Evolutionary conservation across 2,113 vertebrate species (phyloP).

Genomic region (Aldabrachelys gigantea): DNA sequence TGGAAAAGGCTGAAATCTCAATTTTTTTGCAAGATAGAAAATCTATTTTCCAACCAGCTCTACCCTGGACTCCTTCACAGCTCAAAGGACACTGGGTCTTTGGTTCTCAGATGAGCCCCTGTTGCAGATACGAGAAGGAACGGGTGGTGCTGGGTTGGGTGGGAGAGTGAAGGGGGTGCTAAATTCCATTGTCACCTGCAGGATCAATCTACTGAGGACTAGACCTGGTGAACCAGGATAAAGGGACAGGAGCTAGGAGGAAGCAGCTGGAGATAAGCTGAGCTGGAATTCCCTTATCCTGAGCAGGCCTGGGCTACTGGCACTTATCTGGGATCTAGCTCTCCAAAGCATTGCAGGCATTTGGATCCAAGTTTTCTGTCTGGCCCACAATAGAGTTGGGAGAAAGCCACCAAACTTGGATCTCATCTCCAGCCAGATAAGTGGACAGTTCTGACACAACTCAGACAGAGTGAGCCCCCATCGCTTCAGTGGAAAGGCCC

Average conservation of each 20-base stretch:
- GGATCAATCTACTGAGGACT: too few relatives aligned
- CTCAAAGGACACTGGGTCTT: neutral
- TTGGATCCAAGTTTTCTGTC: neutral
- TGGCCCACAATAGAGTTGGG: neutral
- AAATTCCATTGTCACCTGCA: too few relatives aligned
- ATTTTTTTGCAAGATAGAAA: too few relatives aligned
- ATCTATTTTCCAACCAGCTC: too few relatives aligned
- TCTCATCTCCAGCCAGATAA: neutral
- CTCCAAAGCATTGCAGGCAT: neutral
- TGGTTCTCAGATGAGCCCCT: neutral
- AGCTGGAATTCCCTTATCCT: neutral
- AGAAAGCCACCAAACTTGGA: neutral
- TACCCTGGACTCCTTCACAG: neutral
- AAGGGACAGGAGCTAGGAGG: neutral
- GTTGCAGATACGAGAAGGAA: neutral
- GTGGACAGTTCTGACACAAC: neutral
- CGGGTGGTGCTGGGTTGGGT: neutral
- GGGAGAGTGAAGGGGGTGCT: neutral
- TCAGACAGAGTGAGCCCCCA: neutral
- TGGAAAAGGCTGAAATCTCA: too few relatives aligned
- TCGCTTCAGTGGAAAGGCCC: neutral
- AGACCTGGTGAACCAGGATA: neutral
- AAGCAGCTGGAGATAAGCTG: neutral
- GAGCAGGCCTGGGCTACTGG: neutral
- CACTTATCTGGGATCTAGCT: neutral